Conservation (phyloP, 2,113 vertebrate genomes). For the Tauraco erythrolophus region DNA sequence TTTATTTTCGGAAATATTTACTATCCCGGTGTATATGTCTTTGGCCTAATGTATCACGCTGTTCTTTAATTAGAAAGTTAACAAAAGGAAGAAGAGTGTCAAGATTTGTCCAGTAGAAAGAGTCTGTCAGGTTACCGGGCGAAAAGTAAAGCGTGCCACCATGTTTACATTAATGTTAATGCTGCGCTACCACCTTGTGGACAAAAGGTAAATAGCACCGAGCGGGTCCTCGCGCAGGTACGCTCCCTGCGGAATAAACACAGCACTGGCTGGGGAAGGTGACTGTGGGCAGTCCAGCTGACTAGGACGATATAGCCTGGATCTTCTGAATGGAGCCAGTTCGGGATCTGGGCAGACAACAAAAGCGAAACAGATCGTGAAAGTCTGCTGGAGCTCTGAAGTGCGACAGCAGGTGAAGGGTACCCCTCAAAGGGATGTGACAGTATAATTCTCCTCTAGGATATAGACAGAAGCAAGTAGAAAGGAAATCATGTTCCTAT, state of each 20-base stretch:
- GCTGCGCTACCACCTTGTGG: conserved; percentile 79
- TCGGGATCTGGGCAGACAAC: not conserved
- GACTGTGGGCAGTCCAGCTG: not conserved
- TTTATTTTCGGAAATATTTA: not conserved
- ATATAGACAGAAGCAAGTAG: not conserved
- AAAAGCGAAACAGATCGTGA: not conserved
- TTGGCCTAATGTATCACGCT: not conserved
- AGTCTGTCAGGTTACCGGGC: not conserved
- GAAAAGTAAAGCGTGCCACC: not conserved
- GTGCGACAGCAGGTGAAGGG: not conserved
- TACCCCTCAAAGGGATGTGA: not conserved
- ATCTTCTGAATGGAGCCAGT: not conserved
- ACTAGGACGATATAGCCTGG: no score
- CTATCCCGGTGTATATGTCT: not conserved
- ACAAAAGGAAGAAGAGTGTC: not conserved
- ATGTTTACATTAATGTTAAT: conserved; percentile 53
- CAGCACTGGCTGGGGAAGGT: rapidly evolving
- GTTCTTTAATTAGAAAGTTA: not conserved
- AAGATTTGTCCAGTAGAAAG: not conserved
- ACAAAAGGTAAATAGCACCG: conserved; percentile 38
- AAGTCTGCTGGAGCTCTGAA: not conserved
- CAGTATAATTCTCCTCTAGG: not conserved
- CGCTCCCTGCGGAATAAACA: rapidly evolving
- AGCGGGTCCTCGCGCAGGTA: rapidly evolving
- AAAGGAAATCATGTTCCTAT: not conserved